These are phyloP conservation scores for Melieria crassipennis DNA, from an alignment of 2,888 invertebrate species.

Conservation along the genomic window DNA sequence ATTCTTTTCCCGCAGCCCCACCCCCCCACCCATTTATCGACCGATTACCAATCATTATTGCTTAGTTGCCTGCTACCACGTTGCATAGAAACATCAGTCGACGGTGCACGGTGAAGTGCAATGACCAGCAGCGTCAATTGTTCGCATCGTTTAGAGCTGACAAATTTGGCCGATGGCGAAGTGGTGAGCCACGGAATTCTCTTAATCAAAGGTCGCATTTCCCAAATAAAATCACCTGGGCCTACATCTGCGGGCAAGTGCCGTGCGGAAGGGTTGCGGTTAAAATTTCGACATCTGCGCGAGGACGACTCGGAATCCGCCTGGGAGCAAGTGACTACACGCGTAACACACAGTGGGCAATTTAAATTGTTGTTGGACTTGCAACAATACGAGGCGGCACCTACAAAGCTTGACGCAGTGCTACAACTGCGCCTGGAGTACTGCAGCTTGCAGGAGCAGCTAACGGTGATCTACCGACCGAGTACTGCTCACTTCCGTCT, in stretches of 20 bases:
- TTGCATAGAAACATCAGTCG: conserved; percentile 2
- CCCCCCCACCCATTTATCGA: neutral
- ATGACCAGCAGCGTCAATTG: conserved; percentile 17
- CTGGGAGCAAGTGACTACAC: conserved; percentile 38
- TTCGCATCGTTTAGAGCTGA: conserved; percentile 48
- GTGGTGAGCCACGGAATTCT: conserved; percentile 56
- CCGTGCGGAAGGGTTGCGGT: neutral
- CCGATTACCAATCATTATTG: neutral
- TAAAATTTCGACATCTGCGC: neutral
- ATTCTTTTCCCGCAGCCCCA: too few relatives aligned
- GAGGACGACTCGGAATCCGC: neutral
- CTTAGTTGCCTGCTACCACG: neutral
- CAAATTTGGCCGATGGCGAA: conserved; percentile 53
- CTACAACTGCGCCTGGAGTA: conserved; percentile 35
- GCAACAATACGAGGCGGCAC: conserved; percentile 12
- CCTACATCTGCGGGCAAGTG: conserved; percentile 6
- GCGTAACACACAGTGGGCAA: conserved; percentile 49
- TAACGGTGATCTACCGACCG: conserved; percentile 46
- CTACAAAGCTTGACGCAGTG: neutral
- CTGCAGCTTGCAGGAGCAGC: conserved; percentile 30
- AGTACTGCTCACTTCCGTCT: conserved; percentile 48
- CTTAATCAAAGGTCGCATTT: conserved; percentile 58
- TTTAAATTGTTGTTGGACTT: conserved; percentile 60
- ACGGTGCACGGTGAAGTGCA: neutral
- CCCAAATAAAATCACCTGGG: conserved; percentile 32